Conservation (phyloP, 2,797 vertebrate species). For the Cyclura pinguis region DNA sequence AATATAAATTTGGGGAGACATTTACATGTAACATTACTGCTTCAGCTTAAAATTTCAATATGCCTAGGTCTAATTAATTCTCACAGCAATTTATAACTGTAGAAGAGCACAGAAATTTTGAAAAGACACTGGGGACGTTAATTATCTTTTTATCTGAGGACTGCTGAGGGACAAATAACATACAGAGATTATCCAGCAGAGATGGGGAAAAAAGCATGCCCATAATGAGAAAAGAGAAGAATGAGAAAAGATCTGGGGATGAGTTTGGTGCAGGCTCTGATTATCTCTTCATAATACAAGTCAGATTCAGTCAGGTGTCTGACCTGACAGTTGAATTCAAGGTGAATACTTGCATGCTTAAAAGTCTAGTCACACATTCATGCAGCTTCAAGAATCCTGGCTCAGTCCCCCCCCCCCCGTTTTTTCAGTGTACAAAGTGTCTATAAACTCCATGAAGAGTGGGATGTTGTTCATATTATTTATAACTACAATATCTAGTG, state of each 20-base stretch:
- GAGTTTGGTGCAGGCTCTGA: conserved; percentile 46
- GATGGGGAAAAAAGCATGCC: neutral
- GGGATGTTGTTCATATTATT: neutral
- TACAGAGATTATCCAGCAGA: neutral
- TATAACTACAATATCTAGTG: neutral
- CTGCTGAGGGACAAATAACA: neutral
- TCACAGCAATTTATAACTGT: neutral
- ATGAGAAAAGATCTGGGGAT: neutral
- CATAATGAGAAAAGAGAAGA: neutral
- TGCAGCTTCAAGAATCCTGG: conserved; percentile 11
- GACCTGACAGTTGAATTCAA: conserved; percentile 14
- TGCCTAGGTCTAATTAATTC: neutral
- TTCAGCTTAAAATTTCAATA: neutral
- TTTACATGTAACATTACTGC: conserved; percentile 59
- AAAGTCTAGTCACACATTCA: conserved; percentile 23
- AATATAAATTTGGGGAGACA: conserved; percentile 41
- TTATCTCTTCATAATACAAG: conserved; percentile 44
- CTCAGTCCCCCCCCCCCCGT: neutral
- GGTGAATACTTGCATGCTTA: conserved; percentile 29
- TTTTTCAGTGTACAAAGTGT: neutral
- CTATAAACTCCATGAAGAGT: neutral
- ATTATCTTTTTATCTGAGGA: conserved; percentile 15
- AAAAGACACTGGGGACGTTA: neutral
- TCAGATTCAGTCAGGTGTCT: conserved; percentile 58
- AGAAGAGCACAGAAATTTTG: neutral